Evolutionary conservation across 2,888 invertebrate species (phyloP), one percentile per base, ranked within the genome.

Genomic region (Pogonocherus hispidulus): DNA sequence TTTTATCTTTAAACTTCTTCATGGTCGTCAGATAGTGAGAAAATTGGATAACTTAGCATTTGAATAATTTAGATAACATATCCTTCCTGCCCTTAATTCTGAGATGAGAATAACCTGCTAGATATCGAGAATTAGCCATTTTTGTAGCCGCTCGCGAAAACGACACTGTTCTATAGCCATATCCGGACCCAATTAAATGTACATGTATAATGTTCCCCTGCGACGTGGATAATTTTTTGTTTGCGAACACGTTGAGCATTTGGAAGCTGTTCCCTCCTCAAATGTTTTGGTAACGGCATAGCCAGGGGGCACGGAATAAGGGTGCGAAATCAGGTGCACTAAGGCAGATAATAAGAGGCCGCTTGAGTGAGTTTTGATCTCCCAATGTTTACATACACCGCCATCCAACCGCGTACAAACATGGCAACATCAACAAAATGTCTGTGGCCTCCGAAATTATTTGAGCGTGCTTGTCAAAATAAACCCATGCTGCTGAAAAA

Each of bases 291-390:
- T 69, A 70, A 51, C 64, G 49, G 46, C 64, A 67, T 68, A 66
- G 64, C 70, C 63, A 62, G 60, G 70, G 73, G 67, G 59, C 47
- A 65, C 66, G 66, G 47, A 57, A 65, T 56, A 62, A 66, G 74
- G 77, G 73, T 70, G 76, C 65, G 71, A 74, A 77, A 77, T 76
- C 75, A 76, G 75, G 78, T 79, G 79, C 76, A 79, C 57, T 71
- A 70, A 69, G 74, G 76, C 78, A 73, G 72, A 75, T 74, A 75
- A 76, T 75, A 66, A 71, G 71, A 37, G 69, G 60, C 59, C 72
- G 78, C 74, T 74, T 68, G 66, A 67, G 64, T 74, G 75, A 70
- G 70, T 77, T 76, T 74, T 68, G 67, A 73, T 72, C 69, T 71
- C 65, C 70, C 63, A 70, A 76, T 78, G 76, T 77, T 76, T 75